Conservation (phyloP, 2,888 invertebrate species). For the Lobophora halterata region DNA sequence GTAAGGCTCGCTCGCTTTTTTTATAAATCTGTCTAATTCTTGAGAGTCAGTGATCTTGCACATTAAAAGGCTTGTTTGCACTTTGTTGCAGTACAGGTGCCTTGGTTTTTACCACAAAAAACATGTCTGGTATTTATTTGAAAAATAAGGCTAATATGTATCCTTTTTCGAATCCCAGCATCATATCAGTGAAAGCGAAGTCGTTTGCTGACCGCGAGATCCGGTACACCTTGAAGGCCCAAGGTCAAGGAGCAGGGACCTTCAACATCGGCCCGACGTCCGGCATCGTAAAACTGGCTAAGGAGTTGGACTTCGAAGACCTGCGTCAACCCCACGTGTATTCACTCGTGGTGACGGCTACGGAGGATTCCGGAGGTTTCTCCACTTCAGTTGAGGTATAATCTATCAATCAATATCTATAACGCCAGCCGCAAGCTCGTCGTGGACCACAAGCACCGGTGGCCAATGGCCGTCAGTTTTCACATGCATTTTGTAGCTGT, state of each 20-base stretch:
- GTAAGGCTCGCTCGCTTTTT: too few relatives aligned
- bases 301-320: slow-evolving; percentile 98
- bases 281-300: slow-evolving; percentile 96
- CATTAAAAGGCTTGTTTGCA: too few relatives aligned
- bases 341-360: slow-evolving; percentile 94
- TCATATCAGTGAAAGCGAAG: slow-evolving; percentile 97
- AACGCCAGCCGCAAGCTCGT: too few relatives aligned
- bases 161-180: slow-evolving; percentile 82
- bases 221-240: slow-evolving; percentile 96
- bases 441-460: too few relatives aligned
- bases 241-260: slow-evolving; percentile 96
- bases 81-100: too few relatives aligned
- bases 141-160: not conserved
- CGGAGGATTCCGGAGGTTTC: slow-evolving; percentile 98
- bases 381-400: slow-evolving; percentile 95
- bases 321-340: slow-evolving; percentile 96
- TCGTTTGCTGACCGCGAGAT: slow-evolving; percentile 98
- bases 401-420: not conserved
- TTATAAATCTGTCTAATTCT: too few relatives aligned
- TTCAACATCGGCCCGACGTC: slow-evolving; percentile 97
- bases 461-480: too few relatives aligned
- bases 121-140: too few relatives aligned
- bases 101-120: too few relatives aligned
- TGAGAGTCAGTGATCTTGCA: too few relatives aligned
- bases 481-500: too few relatives aligned